Evolutionary conservation across 2,113 vertebrate species (phyloP), one percentile per base, ranked within the genome.

Genomic region (Perognathus longimembris): DNA sequence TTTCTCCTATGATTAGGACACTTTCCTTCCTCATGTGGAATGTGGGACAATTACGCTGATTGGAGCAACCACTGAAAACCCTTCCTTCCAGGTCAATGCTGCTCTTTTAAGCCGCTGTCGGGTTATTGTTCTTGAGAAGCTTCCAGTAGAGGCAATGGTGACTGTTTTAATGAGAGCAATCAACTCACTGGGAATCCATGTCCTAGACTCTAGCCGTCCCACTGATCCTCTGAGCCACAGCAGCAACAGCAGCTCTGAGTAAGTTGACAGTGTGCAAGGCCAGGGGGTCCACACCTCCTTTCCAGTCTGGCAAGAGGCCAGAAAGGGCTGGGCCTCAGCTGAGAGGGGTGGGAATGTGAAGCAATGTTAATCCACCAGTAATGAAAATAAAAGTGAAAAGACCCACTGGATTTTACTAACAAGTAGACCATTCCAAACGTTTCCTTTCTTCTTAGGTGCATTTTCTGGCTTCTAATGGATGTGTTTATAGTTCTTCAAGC

Each of bases 11-110:
- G 42, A 66, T 95, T 92, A 99, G 99, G 99, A 99, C 97, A 98
- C 98, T 69, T 98, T 99, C 95, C 98, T 98, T 94, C 99, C 99
- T 97, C 99, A 99, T 95, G 99, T 99, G 30, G 99, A 99, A 95
- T 99, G 99, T 40, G 99, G 99, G 84, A 99, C 99, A 0, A 97
- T 99, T 90, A 99, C 99, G 17, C 98, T 99, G 97, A 99, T 99
- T 45, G 99, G 99, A 67, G 99, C 99, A 0, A 99, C 99, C 80
- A 99, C 99, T 0, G 99, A 99, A 97, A 99, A 99, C 96, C 99
- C 99, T 67, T 99, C 99, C 92, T 99, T 99, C 97, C 99, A 99
- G 97, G 99, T 99, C 93, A 99, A 99, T 0, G 98, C 98, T 0
- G 99, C 99, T 34, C 98, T 99, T 64, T 98, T 99, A 93, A 99